Percentiles rank a stretch among this genome's conserved stretches.
Evolutionary conservation across 1,140 invertebrate species (phyloP).

Genomic region (Aphidius ervi): DNA sequence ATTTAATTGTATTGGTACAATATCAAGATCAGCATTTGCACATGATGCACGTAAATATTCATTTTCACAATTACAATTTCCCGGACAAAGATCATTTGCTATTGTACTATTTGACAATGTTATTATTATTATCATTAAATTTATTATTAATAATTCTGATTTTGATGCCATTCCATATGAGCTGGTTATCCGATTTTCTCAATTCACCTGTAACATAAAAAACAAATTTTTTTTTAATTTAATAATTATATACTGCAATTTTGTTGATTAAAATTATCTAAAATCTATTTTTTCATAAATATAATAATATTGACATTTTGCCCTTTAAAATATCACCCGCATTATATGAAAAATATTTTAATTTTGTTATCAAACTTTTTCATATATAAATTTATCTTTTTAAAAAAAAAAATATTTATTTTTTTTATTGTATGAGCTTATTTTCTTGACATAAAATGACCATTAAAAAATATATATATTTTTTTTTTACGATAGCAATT

Average conservation of each 20-base stretch:
- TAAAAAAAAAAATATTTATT: no score
- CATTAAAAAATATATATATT: no score
- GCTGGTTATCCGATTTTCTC: conserved; percentile 18
- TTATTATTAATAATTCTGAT: conserved; percentile 32
- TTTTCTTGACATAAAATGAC: no score
- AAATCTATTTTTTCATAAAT: no score
- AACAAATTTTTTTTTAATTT: conserved; percentile 22
- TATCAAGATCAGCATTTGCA: conserved; percentile 70
- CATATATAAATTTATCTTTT: no score
- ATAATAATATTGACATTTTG: no score
- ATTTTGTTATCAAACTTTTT: background rate
- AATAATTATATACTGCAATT: no score
- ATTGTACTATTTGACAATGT: conserved; percentile 34
- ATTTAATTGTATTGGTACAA: conserved; percentile 83
- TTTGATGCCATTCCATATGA: conserved; percentile 53
- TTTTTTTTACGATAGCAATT: no score
- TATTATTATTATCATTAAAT: conserved; percentile 43
- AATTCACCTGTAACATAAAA: conserved; percentile 8
- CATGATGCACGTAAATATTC: conserved; percentile 69
- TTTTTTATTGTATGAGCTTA: no score
- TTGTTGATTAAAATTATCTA: no score
- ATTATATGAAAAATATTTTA: background rate
- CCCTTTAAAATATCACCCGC: no score
- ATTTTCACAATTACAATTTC: conserved; percentile 77
- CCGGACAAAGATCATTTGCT: conserved; percentile 67